Base-by-base conservation (phyloP, 2,797 vertebrate species). In the Typhlichthys subterraneus region DNA sequence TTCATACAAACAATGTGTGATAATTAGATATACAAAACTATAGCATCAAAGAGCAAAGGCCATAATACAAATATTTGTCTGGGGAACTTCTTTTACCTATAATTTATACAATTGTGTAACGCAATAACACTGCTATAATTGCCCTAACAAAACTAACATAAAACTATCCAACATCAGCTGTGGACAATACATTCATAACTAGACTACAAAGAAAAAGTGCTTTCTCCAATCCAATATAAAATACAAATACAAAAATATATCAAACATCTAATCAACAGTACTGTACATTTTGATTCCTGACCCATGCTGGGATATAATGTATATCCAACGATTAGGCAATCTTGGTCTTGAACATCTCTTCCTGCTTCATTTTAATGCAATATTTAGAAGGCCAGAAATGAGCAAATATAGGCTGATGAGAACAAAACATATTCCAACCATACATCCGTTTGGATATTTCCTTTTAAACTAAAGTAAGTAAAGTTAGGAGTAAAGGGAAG, bases 191-290 rank as follows among this genome's bases (percentile, higher is more conserved):
- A 61, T 72, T 72, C 53, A 53, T 57, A 15, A 57, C 57, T 59
- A 48, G 7, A 68, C 15, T 59, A 53, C 60, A 63, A 56, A 54
- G 13, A 19, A 19, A 45, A 31, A 29, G 38, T 48, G 49, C 55
- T 64, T 66, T 59, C 29, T 70, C 50, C 38, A 15, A 72, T 59
- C 57, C 3, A 4, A 65, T 67, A 73, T 1, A 72, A 77, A 80
- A 67, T 70, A 76, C 57, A 63, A 59, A 66, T 79, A 77, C 48
- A 83, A 69, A 83, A 73, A 77, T 71, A 71, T 64, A 63, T 61
- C 63, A 53, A 52, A 52, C 62, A 14, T 46, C 64, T 23, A 38
- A 29, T 42, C 55, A 29, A 55, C 56, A 29, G 55, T 58, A 11
- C 46, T 65, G 45, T 67, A 54, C 70, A 68, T 63, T 33, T 53